Percentiles rank a stretch among this genome's conserved stretches.
These are phyloP conservation scores for Mechanitis mazaeus DNA, from an alignment of 2,888 invertebrate species.

Conservation along the genomic window DNA sequence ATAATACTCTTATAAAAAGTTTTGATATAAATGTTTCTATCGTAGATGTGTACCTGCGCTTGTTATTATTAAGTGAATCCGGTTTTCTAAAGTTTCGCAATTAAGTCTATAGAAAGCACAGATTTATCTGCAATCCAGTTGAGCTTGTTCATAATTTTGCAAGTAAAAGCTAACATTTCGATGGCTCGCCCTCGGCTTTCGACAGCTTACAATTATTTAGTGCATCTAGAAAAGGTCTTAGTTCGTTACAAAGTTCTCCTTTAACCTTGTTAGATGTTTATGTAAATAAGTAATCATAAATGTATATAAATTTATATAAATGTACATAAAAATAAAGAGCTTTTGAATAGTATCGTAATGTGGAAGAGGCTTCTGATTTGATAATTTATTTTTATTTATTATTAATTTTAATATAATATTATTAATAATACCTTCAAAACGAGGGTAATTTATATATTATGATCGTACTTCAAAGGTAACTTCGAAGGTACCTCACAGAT, in stretches of 20 bases:
- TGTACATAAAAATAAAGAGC: background rate
- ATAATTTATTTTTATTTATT: too few species aligned
- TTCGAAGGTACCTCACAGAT: too few species aligned
- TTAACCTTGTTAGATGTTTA: conserved; percentile 15
- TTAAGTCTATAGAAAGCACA: conserved; percentile 23
- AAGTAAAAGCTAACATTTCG: conserved; percentile 16
- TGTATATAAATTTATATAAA: conserved; percentile 13
- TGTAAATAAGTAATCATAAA: conserved; percentile 17
- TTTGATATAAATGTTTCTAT: background rate
- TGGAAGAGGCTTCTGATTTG: too few species aligned
- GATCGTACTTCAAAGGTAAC: background rate
- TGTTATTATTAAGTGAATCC: conserved; percentile 15
- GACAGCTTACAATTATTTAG: conserved; percentile 22
- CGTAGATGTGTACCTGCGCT: conserved; percentile 1
- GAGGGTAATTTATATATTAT: background rate
- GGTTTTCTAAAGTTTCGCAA: conserved; percentile 18
- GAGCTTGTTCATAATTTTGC: conserved; percentile 19
- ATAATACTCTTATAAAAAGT: background rate
- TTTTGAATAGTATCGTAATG: too few species aligned
- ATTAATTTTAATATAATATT: too few species aligned
- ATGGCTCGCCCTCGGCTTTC: conserved; percentile 10
- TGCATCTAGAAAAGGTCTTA: conserved; percentile 14
- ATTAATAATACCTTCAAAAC: too few species aligned
- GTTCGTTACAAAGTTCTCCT: conserved; percentile 16
- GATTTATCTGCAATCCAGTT: conserved; percentile 14